Conservation (phyloP, 2,888 invertebrate genomes). For the Uloborus plumipes region DNA sequence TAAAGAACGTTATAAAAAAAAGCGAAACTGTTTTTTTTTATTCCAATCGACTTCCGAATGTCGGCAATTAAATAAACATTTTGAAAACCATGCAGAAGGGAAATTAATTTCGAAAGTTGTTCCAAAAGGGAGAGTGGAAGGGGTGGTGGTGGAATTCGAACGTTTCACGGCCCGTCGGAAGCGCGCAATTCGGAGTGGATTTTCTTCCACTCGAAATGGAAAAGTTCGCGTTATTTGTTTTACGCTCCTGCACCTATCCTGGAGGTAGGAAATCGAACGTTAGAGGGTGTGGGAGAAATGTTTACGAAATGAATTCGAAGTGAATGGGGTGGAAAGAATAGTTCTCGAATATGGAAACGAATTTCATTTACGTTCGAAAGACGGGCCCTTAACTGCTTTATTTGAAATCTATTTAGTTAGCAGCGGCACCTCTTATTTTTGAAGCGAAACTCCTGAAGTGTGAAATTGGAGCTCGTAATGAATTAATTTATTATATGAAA, state of each 20-base stretch:
- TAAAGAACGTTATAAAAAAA: slow-evolving; percentile 9
- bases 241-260: slow-evolving; percentile 39
- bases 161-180: slow-evolving; percentile 43
- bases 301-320: slow-evolving; percentile 15
- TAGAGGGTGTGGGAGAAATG: not conserved
- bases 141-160: not conserved
- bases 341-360: slow-evolving; percentile 25
- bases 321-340: slow-evolving; percentile 38
- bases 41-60: slow-evolving; percentile 31
- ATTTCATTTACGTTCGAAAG: slow-evolving; percentile 9
- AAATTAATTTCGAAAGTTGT: slow-evolving; percentile 63
- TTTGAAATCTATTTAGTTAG: no score
- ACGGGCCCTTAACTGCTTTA: no score
- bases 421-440: no score
- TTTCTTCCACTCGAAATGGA: slow-evolving; percentile 18
- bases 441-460: no score
- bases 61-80: slow-evolving; percentile 63
- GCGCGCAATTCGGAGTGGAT: slow-evolving; percentile 19
- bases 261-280: slow-evolving; percentile 5
- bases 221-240: slow-evolving; percentile 47
- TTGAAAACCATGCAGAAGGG: slow-evolving; percentile 43
- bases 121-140: slow-evolving; percentile 12
- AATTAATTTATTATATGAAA: no score
- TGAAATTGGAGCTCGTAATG: no score
- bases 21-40: not conserved